Base-by-base conservation (phyloP, 1,140 invertebrate genomes). In the Elymnias hypermnestra region DNA sequence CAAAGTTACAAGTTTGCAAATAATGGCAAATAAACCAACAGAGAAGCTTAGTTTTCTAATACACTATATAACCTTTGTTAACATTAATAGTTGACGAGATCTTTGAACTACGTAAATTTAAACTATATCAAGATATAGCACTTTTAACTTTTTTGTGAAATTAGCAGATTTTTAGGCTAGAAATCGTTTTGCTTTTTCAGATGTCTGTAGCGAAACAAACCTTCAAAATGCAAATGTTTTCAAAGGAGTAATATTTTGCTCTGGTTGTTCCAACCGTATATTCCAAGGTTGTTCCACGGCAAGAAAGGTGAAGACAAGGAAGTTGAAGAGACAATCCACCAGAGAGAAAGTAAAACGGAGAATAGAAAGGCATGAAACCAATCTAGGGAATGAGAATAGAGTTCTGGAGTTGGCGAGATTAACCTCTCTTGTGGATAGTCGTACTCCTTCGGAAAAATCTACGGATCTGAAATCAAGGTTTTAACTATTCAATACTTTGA, bases 201-300 rank as follows among this genome's bases (percentile, higher is more conserved):
- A 69, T 26, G 63, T 78, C 0, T 82, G 77, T 61, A 67, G 64
- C 21, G 74, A 82, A 45, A 72, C 63, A 0, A 55, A 82, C 18
- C 50, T 82, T 0, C 44, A 35, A 0, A 51, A 72, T 25, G 77
- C 73, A 1, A 71, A 82, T 40, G 42, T 68, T 3, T 82, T 82
- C 37, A 63, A 67, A 50, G 77, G 77, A 0, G 72, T 74, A 0
- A 72, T 82, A 57, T 82, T 82, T 40, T 82, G 77, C 28, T 59
- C 33, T 0, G 53, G 53, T 1, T 82, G 77, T 33, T 62, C 72
- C 0, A 53, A 66, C 13, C 54, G 74, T 7, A 78, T 78, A 1
- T 78, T 82, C 43, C 62, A 71, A 45, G 60, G 50, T 1, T 57
- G 57, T 12, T 55, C 37, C 0, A 43, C 60, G 5, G 53, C 60